Evolutionary conservation across 2,888 invertebrate genomes (phyloP).

Genomic region (Tinea pellionella): DNA sequence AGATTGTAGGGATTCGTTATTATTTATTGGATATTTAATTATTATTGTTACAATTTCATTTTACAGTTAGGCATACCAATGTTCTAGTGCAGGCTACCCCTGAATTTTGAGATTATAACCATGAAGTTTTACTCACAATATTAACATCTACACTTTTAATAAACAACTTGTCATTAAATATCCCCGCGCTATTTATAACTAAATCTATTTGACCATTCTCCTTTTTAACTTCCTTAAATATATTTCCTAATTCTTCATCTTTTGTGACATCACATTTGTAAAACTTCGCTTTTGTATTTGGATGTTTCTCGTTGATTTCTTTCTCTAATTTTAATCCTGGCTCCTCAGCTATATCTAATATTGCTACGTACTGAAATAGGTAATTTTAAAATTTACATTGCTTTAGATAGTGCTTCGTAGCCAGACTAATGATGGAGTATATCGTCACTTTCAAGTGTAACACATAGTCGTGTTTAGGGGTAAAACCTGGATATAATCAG

Average conservation of each 20-base stretch:
- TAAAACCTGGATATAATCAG: too few species aligned
- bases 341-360: slow-evolving; percentile 1
- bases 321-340: neutral
- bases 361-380: slow-evolving; percentile 13
- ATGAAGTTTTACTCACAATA: slow-evolving; percentile 11
- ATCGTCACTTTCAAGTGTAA: too few species aligned
- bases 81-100: too few species aligned
- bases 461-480: too few species aligned
- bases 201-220: slow-evolving; percentile 8
- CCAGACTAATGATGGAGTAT: too few species aligned
- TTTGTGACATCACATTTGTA: slow-evolving; percentile 10
- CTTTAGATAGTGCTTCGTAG: too few species aligned
- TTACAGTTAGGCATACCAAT: too few species aligned
- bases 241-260: slow-evolving; percentile 1
- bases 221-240: neutral
- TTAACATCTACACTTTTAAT: slow-evolving; percentile 11
- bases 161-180: slow-evolving; percentile 12
- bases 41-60: too few species aligned
- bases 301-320: neutral
- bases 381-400: neutral
- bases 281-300: neutral
- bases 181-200: slow-evolving; percentile 14
- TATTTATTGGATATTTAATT: neutral
- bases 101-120: too few species aligned
- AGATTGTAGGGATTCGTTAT: too few species aligned